phyloP scores from a whole-genome alignment of 2,113 vertebrate genomes.

The Prietella phreatophila region DNA sequence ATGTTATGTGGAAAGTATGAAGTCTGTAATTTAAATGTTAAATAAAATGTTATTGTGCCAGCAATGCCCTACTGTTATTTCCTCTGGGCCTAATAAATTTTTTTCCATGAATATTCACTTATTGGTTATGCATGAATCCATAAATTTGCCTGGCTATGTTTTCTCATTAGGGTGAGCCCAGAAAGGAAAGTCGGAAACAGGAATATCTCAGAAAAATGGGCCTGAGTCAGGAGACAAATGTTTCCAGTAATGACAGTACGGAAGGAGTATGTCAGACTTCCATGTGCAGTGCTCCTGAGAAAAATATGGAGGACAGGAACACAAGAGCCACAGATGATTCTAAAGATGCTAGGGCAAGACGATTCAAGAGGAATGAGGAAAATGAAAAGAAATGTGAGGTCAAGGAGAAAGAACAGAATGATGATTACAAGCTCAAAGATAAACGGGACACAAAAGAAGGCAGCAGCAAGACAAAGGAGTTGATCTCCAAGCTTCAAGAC shows the following conservation, averaged over 20 bases:
- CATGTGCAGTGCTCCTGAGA: slow-evolving; percentile 22
- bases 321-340: slow-evolving; percentile 50
- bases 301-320: slow-evolving; percentile 55
- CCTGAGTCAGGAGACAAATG: slow-evolving; percentile 69
- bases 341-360: slow-evolving; percentile 53
- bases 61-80: no score
- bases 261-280: slow-evolving; percentile 48
- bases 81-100: background rate
- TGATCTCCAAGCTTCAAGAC: slow-evolving; percentile 71
- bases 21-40: background rate
- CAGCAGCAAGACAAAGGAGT: slow-evolving; percentile 69
- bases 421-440: slow-evolving; percentile 62
- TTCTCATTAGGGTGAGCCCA: slow-evolving; percentile 62
- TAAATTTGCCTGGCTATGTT: slow-evolving; percentile 25
- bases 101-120: background rate
- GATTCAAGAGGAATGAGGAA: slow-evolving; percentile 55
- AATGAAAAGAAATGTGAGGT: slow-evolving; percentile 56
- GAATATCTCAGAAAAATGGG: slow-evolving; percentile 74
- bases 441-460: slow-evolving; percentile 64
- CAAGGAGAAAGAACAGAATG: slow-evolving; percentile 57
- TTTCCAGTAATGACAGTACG: slow-evolving; percentile 46
- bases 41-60: background rate
- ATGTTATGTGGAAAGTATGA: background rate
- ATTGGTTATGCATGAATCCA: background rate
- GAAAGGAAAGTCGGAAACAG: slow-evolving; percentile 74